Base-by-base conservation (phyloP, 2,797 vertebrate species). In the Cynodonichthys magdalenae region DNA sequence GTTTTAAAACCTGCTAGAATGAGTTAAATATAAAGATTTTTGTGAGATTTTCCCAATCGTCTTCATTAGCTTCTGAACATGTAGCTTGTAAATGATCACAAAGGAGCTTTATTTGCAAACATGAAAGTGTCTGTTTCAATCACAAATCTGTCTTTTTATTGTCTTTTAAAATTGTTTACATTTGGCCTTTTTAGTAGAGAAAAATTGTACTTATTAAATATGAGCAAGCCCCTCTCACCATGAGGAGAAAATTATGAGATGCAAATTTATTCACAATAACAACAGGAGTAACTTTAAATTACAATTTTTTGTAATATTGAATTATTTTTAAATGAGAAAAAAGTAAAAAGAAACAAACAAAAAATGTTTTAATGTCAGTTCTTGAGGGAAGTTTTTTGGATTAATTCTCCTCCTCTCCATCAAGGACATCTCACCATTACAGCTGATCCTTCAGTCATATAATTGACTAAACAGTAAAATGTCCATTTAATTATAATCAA, bases 151-250 rank as follows among this genome's bases (percentile, higher is more conserved):
- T 92, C 92, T 93, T 90, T 92, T 87, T 87, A 66, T 72, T 3
- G 5, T 85, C 79, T 87, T 79, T 91, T 92, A 86, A 91, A 92
- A 92, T 90, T 92, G 90, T 92, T 91, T 92, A 91, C 91, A 92
- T 91, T 91, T 89, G 88, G 88, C 86, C 88, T 82, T 87, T 87
- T 87, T 77, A 83, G 80, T 84, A 91, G 89, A 89, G 84, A 88
- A 85, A 89, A 84, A 89, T 85, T 90, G 83, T 78, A 91, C 92
- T 91, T 88, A 92, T 91, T 92, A 89, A 90, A 90, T 92, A 89
- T 89, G 34, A 36, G 10, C 34, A 36, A 36, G 34, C 34, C 34
- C 34, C 10, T 10, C 34, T 36, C 9, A 36, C 34, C 34, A 36
- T 36, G 9, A 36, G 34, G 10, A 36, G 34, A 36, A 36, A 36